Evolutionary conservation across 2,888 invertebrate species (phyloP), one percentile per base, ranked within the genome.

Genomic region (Phania funesta): DNA sequence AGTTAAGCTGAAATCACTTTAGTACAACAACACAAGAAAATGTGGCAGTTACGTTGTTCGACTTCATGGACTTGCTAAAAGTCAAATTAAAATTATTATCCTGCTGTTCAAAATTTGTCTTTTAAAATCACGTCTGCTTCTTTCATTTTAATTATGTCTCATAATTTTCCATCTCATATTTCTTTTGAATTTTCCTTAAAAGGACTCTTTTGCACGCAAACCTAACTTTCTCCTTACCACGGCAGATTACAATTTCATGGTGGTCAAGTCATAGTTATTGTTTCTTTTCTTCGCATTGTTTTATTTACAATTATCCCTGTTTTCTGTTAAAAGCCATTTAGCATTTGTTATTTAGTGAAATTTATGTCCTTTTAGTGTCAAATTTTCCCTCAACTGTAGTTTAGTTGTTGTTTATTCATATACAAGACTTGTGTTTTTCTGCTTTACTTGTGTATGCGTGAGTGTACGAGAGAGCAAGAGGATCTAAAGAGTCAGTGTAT

Each of bases 161-260:
- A 38, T 38, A 38, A 18, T 13, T 48, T 50, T 8, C 1, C 18
- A 8, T 8, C 20, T 32, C 7, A 13, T 1, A 2, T 32, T 32
- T 3, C 11, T 11, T 32, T 11, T n/a, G 1, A 38, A 44, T 16
- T 24, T 67, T 35, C 44, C 32, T 8, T 6, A 22, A 56, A 56
- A 41, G 11, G 32, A 50, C 16, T n/a, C 32, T 6, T 9, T 24
- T 46, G 18, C 3, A 48, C 8, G 1, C 18, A 48, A 44, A 16
- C 5, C 1, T 32, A n/a, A 48, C n/a, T 20, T 50, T 50, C 64
- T 38, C 50, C 35, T 22, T 29, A 29, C 22, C 67, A 76, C 38
- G 54, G 81, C 86, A 88, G 87, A 89, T 89, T 87, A 88, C 87
- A 87, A 89, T 90, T 90, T 90, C 90, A 90, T 90, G 90, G 90